Evolutionary conservation across 2,797 vertebrate species (phyloP).

Genomic region (Lindbergichthys nudifrons): DNA sequence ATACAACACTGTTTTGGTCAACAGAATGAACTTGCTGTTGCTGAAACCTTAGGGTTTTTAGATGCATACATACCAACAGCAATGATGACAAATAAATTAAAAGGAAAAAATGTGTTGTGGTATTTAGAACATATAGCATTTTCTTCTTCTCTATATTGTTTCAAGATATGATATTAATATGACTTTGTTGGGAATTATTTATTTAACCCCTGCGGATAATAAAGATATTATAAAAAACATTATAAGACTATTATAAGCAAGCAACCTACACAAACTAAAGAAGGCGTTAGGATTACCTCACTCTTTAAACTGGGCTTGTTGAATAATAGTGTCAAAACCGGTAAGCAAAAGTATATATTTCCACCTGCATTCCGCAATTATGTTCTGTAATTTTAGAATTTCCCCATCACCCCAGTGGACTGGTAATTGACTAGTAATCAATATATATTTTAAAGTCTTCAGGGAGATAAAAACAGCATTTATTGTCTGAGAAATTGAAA

Average conservation of each 20-base stretch:
- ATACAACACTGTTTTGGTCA: background rate
- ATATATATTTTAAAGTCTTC: too few species aligned
- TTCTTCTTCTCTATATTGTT: background rate
- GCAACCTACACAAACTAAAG: background rate
- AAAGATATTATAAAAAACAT: background rate
- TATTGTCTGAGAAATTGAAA: too few species aligned
- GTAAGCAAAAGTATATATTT: background rate
- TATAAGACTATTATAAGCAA: background rate
- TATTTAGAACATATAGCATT: background rate
- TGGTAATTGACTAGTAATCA: too few species aligned
- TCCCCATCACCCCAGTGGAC: background rate
- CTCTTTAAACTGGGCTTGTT: background rate
- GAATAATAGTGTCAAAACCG: background rate
- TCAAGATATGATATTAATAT: background rate
- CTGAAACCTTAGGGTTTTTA: slow-evolving; percentile 4
- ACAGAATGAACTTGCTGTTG: background rate
- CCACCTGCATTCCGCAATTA: background rate
- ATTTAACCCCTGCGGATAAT: background rate
- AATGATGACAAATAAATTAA: background rate
- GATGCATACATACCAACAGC: background rate
- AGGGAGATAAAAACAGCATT: too few species aligned
- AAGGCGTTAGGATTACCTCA: background rate
- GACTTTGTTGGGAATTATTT: background rate
- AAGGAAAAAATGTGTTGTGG: background rate
- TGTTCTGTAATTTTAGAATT: background rate